Base-by-base conservation (phyloP, 2,113 vertebrate species). In the Cavia aperea region DNA sequence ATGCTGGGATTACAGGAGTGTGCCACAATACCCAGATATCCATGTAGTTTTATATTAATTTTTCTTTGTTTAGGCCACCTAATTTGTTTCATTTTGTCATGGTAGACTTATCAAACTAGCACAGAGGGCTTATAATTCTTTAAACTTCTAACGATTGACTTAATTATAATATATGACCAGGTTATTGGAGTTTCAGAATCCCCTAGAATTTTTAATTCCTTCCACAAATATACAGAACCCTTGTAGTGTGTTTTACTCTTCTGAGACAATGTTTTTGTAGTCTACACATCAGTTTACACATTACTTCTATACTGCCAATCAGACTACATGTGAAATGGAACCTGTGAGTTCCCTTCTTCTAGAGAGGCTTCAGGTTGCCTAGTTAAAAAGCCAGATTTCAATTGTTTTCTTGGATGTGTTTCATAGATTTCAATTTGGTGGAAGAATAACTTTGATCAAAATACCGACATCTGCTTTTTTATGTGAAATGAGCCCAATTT, bases 401-500 rank as follows among this genome's bases (percentile, higher is more conserved):
- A 51, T 91, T 86, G 49, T 86, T 91, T 91, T 86, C 15, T 88
- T 66, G 92, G 86, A 19, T 88, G 51, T 75, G 39, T 54, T 91
- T 91, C 78, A 82, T 66, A 75, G 87, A 91, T 92, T 96, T 92
- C 87, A 89, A 77, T 91, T 94, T 93, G 31, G 23, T 70, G 26
- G 14, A 92, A 82, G 46, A 79, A 21, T n/a, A 54, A n/a, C 49
- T 70, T 90, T 90, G 46, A 66, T 29, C 72, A 43, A 96, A 85
- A 65, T 60, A 93, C 43, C 78, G 66, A 12, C 29, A 86, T 88
- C 26, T 73, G 72, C 87, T 93, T 65, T 75, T 65, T 94, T 66
- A 87, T 11, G 5, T 90, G 72, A 93, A 78, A 79, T 51, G 24
- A 79, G n/a, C 39, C 2, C 39, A 73, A 81, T 75, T 82, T 88